A percentile compares a stretch with the other conserved stretches of the same genome.
phyloP scores from a whole-genome alignment of 1,140 invertebrate genomes.

The Gonioctena quinquepunctata region DNA sequence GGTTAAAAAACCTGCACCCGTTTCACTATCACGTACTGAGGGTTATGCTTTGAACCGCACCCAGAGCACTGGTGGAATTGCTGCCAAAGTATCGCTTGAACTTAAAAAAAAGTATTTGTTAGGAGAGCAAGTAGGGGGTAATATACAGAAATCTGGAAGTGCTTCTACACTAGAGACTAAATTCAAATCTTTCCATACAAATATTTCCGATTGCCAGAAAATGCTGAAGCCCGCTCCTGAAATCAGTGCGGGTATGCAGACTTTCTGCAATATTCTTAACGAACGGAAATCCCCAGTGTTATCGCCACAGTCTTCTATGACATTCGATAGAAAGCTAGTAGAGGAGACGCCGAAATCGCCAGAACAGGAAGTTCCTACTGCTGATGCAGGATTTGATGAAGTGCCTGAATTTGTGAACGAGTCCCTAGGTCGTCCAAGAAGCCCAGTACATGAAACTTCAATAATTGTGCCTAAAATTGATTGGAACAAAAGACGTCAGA shows the following conservation, averaged over 20 bases:
- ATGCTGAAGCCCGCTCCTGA: conserved; percentile 78
- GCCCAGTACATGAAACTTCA: conserved; percentile 65
- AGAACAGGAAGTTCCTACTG: conserved; percentile 24
- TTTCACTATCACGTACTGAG: conserved; percentile 61
- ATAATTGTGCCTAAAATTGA: conserved; percentile 68
- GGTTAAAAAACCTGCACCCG: conserved; percentile 47
- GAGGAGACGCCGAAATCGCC: conserved; percentile 24
- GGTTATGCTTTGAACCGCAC: conserved; percentile 79
- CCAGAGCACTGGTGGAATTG: conserved; percentile 82
- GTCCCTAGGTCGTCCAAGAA: conserved; percentile 60
- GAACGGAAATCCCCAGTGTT: conserved; percentile 43
- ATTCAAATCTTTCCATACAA: conserved; percentile 79
- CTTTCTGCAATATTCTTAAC: conserved; percentile 58
- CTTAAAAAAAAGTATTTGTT: conserved; percentile 83
- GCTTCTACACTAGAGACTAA: conserved; percentile 81
- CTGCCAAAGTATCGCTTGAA: conserved; percentile 82
- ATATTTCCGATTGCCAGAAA: conserved; percentile 88
- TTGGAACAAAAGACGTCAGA: conserved; percentile 58
- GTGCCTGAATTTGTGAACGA: conserved; percentile 46
- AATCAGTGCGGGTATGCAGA: conserved; percentile 76
- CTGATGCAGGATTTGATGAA: conserved; percentile 29
- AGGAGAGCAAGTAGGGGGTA: conserved; percentile 64
- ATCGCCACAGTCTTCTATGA: conserved; percentile 42
- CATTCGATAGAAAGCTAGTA: conserved; percentile 29
- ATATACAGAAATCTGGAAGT: conserved; percentile 81